These are phyloP conservation scores for Falco biarmicus DNA, from an alignment of 2,797 vertebrate genomes.

Conservation along the genomic window DNA sequence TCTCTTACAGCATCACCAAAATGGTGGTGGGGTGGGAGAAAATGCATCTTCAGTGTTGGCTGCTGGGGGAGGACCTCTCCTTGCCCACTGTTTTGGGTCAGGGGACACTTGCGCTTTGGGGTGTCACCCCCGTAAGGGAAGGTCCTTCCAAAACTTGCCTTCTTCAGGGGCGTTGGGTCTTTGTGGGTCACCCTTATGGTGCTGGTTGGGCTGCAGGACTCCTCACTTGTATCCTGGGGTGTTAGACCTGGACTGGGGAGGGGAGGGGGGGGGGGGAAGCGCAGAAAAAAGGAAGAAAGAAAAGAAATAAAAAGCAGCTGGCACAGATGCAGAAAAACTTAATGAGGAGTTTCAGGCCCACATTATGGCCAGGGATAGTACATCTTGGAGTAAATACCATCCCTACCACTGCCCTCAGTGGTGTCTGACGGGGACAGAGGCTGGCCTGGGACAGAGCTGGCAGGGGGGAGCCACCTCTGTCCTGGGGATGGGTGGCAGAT, in stretches of 20 bases:
- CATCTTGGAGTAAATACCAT: constrained; percentile 4
- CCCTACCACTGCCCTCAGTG: not conserved
- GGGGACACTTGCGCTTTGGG: rapidly evolving
- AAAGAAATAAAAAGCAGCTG: not conserved
- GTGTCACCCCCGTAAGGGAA: not conserved
- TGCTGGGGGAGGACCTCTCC: not conserved
- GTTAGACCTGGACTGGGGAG: not conserved
- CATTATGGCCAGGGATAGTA: not conserved
- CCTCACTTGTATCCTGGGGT: not conserved
- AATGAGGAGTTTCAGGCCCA: not conserved
- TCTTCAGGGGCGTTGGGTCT: not conserved
- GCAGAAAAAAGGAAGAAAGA: not conserved
- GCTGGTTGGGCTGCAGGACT: not conserved
- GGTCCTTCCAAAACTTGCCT: not conserved
- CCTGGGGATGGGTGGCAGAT: not conserved
- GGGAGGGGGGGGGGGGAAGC: no score
- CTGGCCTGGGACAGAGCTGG: not conserved
- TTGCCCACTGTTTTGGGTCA: not conserved
- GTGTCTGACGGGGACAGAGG: not conserved
- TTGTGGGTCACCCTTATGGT: not conserved
- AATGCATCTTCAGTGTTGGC: not conserved
- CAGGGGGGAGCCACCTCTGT: not conserved
- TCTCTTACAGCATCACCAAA: not conserved
- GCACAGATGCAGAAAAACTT: not conserved
- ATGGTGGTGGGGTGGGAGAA: not conserved